These are phyloP conservation scores for Drosophila gunungcola DNA, from an alignment of 1,140 invertebrate genomes.

Conservation along the genomic window DNA sequence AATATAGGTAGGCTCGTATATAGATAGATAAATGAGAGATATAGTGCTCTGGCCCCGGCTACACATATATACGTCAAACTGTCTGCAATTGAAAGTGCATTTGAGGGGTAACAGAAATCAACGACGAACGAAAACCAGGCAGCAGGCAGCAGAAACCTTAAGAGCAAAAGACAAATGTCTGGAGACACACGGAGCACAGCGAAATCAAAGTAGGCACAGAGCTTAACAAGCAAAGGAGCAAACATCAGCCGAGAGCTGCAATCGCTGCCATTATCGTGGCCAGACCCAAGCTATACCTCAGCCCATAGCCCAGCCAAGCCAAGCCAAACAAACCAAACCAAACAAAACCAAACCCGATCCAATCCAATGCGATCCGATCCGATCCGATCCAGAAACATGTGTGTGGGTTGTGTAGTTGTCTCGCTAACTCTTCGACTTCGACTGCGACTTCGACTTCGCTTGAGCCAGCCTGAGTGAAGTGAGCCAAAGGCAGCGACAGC, in stretches of 20 bases:
- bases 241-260: constrained; percentile 57
- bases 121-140: constrained; percentile 32
- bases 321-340: constrained; percentile 13
- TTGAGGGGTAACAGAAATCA: constrained; percentile 71
- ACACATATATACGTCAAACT: constrained; percentile 78
- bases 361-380: constrained; percentile 48
- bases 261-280: constrained; percentile 75
- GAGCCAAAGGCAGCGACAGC: constrained; percentile 49
- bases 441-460: constrained; percentile 3
- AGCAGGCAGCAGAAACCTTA: constrained; percentile 30
- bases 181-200: constrained; percentile 64
- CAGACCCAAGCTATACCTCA: constrained; percentile 47
- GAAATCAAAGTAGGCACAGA: constrained; percentile 77
- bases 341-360: constrained; percentile 37
- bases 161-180: constrained; percentile 70
- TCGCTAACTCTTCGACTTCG: constrained; percentile 38
- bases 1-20: constrained; percentile 69
- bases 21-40: constrained; percentile 82
- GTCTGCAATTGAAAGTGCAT: constrained; percentile 83
- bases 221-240: constrained; percentile 71
- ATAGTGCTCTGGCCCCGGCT: constrained; percentile 65
- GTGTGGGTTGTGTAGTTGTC: constrained; percentile 73
- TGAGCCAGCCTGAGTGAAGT: constrained; percentile 55
- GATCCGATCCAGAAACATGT: constrained; percentile 61
- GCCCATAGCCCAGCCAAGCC: not conserved